phyloP scores from a whole-genome alignment of 2,113 vertebrate genomes.

The Daubentonia madagascariensis region DNA sequence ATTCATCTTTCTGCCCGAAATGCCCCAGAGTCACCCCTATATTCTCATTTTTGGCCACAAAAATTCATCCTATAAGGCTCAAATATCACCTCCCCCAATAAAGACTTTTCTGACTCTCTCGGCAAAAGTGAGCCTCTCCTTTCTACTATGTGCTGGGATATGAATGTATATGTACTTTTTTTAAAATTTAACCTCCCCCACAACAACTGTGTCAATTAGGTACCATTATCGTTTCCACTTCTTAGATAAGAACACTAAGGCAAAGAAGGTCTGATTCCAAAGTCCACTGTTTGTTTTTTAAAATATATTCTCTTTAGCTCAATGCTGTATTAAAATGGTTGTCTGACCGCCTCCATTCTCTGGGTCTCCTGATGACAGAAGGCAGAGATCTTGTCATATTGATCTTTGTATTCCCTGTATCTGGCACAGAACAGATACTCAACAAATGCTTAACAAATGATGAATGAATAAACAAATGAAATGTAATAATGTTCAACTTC shows the following conservation, averaged over 20 bases:
- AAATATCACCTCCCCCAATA: background rate
- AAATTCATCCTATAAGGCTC: background rate
- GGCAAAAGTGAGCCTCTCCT: background rate
- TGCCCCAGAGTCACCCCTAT: background rate
- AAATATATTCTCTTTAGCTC: background rate
- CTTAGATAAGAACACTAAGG: background rate
- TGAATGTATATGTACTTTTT: background rate
- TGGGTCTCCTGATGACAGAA: background rate
- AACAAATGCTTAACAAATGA: background rate
- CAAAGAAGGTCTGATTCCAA: constrained; percentile 8
- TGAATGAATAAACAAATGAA: background rate
- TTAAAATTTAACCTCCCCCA: background rate
- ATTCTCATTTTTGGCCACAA: background rate
- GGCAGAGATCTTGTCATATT: background rate
- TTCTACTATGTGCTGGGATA: background rate
- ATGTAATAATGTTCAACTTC: background rate
- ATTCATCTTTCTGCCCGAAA: background rate
- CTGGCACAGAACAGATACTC: background rate
- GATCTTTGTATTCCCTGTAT: background rate
- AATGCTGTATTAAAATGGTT: background rate
- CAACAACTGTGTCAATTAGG: background rate
- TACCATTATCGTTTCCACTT: background rate
- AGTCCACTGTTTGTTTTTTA: background rate
- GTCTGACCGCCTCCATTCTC: background rate
- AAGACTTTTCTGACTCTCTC: background rate